A percentile compares a stretch with the other conserved stretches of the same genome.
Conservation (phyloP, 1,140 invertebrate genomes). For the Sinonovacula constricta region DNA sequence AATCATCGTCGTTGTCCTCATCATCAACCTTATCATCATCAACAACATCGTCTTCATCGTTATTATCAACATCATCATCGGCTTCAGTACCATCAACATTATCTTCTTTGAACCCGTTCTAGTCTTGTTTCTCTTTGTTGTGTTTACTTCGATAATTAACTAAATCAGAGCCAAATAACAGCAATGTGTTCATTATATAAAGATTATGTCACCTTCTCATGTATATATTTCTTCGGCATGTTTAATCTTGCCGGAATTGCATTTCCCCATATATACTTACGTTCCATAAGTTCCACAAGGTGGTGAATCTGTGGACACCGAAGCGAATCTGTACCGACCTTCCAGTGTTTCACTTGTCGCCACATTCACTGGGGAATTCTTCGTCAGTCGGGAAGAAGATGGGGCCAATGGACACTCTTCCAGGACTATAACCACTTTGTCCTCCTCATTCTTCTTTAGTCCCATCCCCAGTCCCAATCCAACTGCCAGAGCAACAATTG, state of each 20-base stretch:
- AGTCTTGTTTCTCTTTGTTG: not conserved
- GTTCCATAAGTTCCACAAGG: conserved; percentile 20
- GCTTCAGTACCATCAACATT: not conserved
- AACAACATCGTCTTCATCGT: not conserved
- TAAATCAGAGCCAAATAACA: not conserved
- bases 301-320: conserved; percentile 15
- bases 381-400: conserved; percentile 24
- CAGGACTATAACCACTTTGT: not conserved
- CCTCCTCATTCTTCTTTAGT: not conserved
- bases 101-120: not conserved
- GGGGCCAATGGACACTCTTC: conserved; percentile 1
- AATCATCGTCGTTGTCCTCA: too few relatives aligned
- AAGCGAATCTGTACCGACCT: conserved; percentile 26
- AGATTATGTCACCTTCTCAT: not conserved
- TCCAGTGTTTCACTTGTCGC: conserved; percentile 3
- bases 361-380: conserved; percentile 21
- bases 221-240: not conserved
- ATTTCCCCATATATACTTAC: not conserved
- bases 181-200: not conserved
- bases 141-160: not conserved
- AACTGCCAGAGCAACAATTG: conserved; percentile 23
- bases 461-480: conserved; percentile 13
- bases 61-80: too few relatives aligned
- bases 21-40: not conserved
- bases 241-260: not conserved